Base-by-base conservation (phyloP, 2,888 invertebrate genomes). In the Osmoderma eremita region DNA sequence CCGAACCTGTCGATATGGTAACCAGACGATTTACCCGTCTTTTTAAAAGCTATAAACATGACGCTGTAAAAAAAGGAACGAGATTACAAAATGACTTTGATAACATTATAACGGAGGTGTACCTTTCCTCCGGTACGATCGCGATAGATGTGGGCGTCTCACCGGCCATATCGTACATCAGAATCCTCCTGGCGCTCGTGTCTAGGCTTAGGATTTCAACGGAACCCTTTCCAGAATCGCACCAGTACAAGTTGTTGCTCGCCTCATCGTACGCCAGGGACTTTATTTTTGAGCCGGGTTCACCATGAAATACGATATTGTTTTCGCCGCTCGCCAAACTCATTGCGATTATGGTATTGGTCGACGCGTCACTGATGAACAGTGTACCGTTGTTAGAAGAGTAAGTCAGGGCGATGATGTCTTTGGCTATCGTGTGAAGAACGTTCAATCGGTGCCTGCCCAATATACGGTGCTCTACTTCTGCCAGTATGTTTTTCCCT, bases 231-330 rank as follows among this genome's bases (percentile, higher is more conserved):
- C 85, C 85, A 0, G 84, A 83, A 78, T 94, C 92, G 65, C 89
- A 82, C 83, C 91, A 88, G 79, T 93, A 95, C 0, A 95, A 80
- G 71, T 89, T 90, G 68, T 92, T 89, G 0, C 91, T 88, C 6
- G 88, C 83, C 72, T 88, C 85, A 63, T 74, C 74, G 61, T 68
- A 72, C 17, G 54, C 69, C 49, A 83, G 51, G 4, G 71, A 67
- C 13, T 53, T 62, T 38, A 74, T 68, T 3, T 49, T 48, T 3
- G 67, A 69, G 12, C 67, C 51, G 81, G 87, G 70, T 45, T 84
- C 83, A 12, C 80, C 75, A 1, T 79, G 76, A 0, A 85, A 75
- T 1, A 88, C 72, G 6, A 67, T 48, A 62, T 71, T 71, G 12
- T 71, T 70, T n/a, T 70, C 39, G 6, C 73, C 74, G 6, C 71